A percentile compares a stretch with the other conserved stretches of the same genome.
Evolutionary conservation across 2,113 vertebrate species (phyloP).

Genomic region (Lipophrys pholis): DNA sequence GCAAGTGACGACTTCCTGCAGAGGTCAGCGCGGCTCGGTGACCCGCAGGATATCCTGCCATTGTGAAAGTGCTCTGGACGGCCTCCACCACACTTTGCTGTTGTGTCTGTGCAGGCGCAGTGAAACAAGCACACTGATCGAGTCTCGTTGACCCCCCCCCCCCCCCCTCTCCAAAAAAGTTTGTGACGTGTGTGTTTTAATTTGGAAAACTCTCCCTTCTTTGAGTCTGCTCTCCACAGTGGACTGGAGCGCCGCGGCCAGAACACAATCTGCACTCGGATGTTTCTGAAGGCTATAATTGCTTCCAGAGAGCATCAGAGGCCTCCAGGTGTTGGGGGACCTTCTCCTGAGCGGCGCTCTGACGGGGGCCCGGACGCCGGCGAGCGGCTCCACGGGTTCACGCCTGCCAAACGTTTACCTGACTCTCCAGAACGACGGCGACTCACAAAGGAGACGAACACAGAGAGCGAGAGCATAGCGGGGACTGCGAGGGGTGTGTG

Average conservation of each 20-base stretch:
- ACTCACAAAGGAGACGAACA: slow-evolving; percentile 65
- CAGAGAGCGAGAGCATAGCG: slow-evolving; percentile 49
- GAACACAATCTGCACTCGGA: slow-evolving; percentile 35
- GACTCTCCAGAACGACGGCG: slow-evolving; percentile 70
- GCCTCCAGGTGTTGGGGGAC: slow-evolving; percentile 78
- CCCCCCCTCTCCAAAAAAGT: too few species aligned
- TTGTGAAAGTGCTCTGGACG: slow-evolving; percentile 79
- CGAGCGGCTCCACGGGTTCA: slow-evolving; percentile 69
- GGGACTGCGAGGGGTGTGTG: slow-evolving; percentile 64
- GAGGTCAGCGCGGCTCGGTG: slow-evolving; percentile 74
- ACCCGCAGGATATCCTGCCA: slow-evolving; percentile 84
- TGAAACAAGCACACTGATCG: slow-evolving; percentile 30
- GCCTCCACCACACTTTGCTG: slow-evolving; percentile 52
- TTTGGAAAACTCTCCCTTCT: too few species aligned
- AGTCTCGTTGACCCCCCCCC: slow-evolving; percentile 4
- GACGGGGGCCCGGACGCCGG: slow-evolving; percentile 56
- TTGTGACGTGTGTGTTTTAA: too few species aligned
- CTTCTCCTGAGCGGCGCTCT: slow-evolving; percentile 55
- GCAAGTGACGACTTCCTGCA: slow-evolving; percentile 81
- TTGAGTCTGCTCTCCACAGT: neutral
- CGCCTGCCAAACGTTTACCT: slow-evolving; percentile 78
- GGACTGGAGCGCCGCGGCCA: slow-evolving; percentile 8
- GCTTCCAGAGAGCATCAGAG: slow-evolving; percentile 72
- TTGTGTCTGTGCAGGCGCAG: slow-evolving; percentile 52
- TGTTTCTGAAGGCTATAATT: slow-evolving; percentile 61